Evolutionary conservation across 2,888 invertebrate species (phyloP), one percentile per base, ranked within the genome.

Genomic region (Rhagophthalmus giganteus): DNA sequence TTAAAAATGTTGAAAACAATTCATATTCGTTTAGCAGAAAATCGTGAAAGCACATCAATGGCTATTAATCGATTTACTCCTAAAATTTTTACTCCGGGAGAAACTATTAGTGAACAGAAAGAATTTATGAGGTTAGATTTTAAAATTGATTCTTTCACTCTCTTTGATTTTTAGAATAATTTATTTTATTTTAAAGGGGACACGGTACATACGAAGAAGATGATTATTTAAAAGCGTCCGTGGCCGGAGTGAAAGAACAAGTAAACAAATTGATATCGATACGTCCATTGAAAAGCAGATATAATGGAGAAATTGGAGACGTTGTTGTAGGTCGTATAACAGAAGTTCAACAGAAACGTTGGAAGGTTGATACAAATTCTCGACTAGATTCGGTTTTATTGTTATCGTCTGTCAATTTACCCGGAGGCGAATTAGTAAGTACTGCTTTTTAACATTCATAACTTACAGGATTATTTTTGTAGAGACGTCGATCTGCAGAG

Each of bases 361-460:
- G 97, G 97, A 94, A 93, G 73, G 90, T 97, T 1, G 92, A 97
- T 65, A 94, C 93, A 1, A 95, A 95, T 75, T 88, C 94, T 0
- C 85, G 94, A 42, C 76, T 89, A 68, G 94, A 95, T 75, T 91
- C 95, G 0, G 81, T 90, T 30, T 79, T 99, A 7, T 80, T 91
- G 53, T 76, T 99, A 10, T 93, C 95, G 0, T 90, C 95, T 20
- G 95, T 99, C 1, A 97, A 98, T 78, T 80, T 99, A 55, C 98
- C 98, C n/a, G 97, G 97, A 15, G 92, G 93, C 42, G 98, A 98
- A 80, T 76, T 97, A 81, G 90, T 91, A 77, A 72, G 74, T 61
- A 13, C 2, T 34, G n/a, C n/a, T n/a, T n/a, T n/a, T n/a, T n/a
- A n/a, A n/a, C n/a, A n/a, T n/a, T n/a, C n/a, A n/a, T n/a, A n/a